phyloP scores from a whole-genome alignment of 2,113 vertebrate species.

The Megaptera novaeangliae region DNA sequence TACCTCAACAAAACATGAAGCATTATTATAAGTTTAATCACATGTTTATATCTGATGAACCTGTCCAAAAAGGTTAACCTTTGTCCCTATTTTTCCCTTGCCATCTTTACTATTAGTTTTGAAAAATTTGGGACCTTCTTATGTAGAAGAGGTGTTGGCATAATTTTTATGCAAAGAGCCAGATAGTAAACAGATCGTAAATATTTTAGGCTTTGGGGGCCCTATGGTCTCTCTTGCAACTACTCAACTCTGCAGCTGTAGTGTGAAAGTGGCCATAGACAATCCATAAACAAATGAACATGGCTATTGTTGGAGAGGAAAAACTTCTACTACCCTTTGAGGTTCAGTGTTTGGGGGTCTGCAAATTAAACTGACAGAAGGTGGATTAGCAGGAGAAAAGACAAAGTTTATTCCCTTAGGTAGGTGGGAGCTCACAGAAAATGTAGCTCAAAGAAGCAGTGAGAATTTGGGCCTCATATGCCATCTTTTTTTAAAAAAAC shows the following conservation, averaged over 20 bases:
- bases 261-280: not conserved
- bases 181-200: constrained; percentile 20
- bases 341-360: not conserved
- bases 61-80: not conserved
- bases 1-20: not conserved
- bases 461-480: not conserved
- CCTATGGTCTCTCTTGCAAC: not conserved
- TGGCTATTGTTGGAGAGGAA: not conserved
- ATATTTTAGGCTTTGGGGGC: not conserved
- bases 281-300: not conserved
- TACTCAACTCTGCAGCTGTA: not conserved
- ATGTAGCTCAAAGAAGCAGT: not conserved
- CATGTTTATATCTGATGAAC: constrained; percentile 13
- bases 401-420: not conserved
- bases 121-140: not conserved
- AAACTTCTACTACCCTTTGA: not conserved
- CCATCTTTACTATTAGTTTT: constrained; percentile 19
- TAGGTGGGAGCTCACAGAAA: not conserved
- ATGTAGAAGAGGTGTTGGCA: not conserved
- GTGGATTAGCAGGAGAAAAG: constrained; percentile 3
- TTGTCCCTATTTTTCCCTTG: not conserved
- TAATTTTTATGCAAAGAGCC: not conserved
- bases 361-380: not conserved
- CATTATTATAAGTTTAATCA: not conserved
- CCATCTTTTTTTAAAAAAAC: too few relatives aligned